Conservation (phyloP, 2,113 vertebrate genomes). For the Barnardius zonarius region DNA sequence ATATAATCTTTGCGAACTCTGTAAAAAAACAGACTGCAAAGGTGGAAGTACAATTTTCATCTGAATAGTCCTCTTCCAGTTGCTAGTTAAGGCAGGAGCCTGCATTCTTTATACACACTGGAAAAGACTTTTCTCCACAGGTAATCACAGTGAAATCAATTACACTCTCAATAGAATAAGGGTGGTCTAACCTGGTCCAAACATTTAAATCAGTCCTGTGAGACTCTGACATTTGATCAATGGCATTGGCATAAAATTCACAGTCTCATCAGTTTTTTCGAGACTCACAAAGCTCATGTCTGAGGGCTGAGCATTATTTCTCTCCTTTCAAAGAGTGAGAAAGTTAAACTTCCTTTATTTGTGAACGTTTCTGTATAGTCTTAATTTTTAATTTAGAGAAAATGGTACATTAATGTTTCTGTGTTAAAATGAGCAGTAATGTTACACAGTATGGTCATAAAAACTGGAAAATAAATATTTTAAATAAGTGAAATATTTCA, state of each 20-base stretch:
- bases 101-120: not conserved
- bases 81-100: not conserved
- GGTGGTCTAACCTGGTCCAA: not conserved
- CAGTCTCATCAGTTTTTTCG: rapidly evolving
- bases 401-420: not conserved
- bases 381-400: not conserved
- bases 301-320: not conserved
- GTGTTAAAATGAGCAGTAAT: not conserved
- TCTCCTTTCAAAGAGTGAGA: not conserved
- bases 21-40: not conserved
- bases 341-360: not conserved
- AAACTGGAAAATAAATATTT: not conserved
- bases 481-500: not conserved
- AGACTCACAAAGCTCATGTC: not conserved
- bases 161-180: not conserved
- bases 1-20: not conserved
- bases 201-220: not conserved
- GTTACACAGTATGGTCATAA: not conserved
- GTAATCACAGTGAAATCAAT: slow-evolving; percentile 21
- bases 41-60: not conserved
- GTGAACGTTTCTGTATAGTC: not conserved
- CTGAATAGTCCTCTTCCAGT: not conserved
- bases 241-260: not conserved
- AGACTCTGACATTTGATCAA: not conserved
- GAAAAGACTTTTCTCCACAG: not conserved